phyloP scores from a whole-genome alignment of 2,888 invertebrate species.

The Nasonia oneida region DNA sequence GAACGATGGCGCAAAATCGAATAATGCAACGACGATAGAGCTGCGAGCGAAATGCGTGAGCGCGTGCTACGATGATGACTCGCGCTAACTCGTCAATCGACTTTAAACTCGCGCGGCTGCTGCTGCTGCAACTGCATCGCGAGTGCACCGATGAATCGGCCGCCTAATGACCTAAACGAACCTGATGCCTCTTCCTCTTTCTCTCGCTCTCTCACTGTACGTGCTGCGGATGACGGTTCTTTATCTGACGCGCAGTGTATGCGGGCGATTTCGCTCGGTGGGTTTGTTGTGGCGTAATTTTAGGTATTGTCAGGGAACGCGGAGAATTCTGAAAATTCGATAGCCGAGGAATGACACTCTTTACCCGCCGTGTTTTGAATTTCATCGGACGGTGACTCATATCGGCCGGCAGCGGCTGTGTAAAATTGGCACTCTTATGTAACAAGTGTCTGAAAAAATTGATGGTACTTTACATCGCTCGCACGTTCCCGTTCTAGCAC shows the following conservation, averaged over 20 bases:
- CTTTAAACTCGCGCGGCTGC: slow-evolving; percentile 14
- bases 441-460: not conserved
- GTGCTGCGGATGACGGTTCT: not conserved
- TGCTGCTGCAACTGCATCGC: not conserved
- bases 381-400: not conserved
- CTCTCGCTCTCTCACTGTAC: not conserved
- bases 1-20: not conserved
- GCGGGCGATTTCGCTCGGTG: not conserved
- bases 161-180: slow-evolving; percentile 45
- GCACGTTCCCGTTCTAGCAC: not conserved
- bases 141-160: slow-evolving; percentile 27
- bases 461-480: not conserved
- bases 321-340: not conserved
- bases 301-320: not conserved
- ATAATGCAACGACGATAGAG: not conserved
- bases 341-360: not conserved
- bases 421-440: not conserved
- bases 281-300: not conserved
- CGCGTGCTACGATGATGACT: not conserved
- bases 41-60: slow-evolving; percentile 7
- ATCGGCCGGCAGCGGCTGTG: not conserved
- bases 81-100: slow-evolving; percentile 38
- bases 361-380: not conserved
- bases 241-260: not conserved
- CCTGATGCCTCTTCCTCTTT: not conserved